Evolutionary conservation across 2,113 vertebrate genomes (phyloP), one percentile per base, ranked within the genome.

Genomic region (Cacatua alba): DNA sequence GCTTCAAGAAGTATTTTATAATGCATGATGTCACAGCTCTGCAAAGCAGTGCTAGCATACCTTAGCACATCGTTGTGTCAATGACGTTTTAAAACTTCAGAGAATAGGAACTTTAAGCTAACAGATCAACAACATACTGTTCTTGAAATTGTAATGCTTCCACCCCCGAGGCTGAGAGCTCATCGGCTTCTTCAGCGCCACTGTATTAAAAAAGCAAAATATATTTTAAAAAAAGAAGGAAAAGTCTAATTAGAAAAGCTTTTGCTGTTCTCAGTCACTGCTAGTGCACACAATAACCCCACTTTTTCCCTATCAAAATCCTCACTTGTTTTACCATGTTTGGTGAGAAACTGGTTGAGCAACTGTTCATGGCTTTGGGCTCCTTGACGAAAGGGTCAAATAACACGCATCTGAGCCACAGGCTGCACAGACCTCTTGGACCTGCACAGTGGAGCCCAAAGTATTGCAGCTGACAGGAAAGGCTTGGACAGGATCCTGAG

Each of bases 341-440:
- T 48, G 24, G 35, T 86, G 63, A 35, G 35, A 72, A 92, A 87
- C 9, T 20, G 26, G 51, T 11, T 24, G 63, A 86, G 41, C 83
- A 69, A 35, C 4, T 4, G 12, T 55, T 80, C 17, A 72, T 69
- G 24, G 35, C 24, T 77, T 51, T 29, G 26, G 24, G 35, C 23
- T 86, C 53, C 23, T 14, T 62, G 29, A 14, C 3, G 15, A 59
- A 68, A 64, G 19, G 19, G 23, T 35, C 10, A 85, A 51, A 52
- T 1, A 31, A 24, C 5, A 33, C 0, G 0, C 4, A 23, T 6
- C 46, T 48, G 8, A 79, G 52, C 24, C 21, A 35, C 15, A 33
- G 31, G 31, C 11, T n/a, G 2, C 10, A 33, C n/a, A 79, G 31
- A 37, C 2, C 20, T 53, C 53, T 31, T 35, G 13, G 14, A 52